These are phyloP conservation scores for Athalia circularis DNA, from an alignment of 2,888 invertebrate species.

Conservation along the genomic window DNA sequence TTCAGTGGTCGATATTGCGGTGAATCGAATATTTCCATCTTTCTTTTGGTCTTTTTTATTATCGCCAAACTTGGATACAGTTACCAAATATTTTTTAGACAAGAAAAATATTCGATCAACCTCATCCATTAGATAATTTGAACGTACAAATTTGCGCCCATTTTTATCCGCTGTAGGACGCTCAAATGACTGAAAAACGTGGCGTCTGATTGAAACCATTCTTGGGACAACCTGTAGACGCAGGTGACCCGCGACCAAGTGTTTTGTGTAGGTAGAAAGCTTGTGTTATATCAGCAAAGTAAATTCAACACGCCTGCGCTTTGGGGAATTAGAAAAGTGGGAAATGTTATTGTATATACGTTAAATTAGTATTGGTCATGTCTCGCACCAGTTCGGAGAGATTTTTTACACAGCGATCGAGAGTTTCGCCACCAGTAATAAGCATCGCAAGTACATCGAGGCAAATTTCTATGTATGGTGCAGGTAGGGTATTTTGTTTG, in stretches of 20 bases:
- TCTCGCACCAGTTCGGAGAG: conserved; percentile 34
- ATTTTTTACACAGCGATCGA: conserved; percentile 18
- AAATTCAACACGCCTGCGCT: conserved; percentile 36
- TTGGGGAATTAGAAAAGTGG: not conserved
- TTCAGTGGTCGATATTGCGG: too few relatives aligned
- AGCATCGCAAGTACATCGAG: conserved; percentile 24
- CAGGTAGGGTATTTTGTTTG: conserved; percentile 24
- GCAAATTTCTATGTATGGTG: conserved; percentile 35
- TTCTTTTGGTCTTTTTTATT: too few relatives aligned
- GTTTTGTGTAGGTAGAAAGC: too few relatives aligned
- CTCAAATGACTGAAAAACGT: too few relatives aligned
- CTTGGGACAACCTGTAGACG: not conserved
- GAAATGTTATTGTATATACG: not conserved
- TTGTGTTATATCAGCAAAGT: not conserved
- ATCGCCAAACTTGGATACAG: too few relatives aligned
- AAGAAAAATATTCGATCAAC: too few relatives aligned
- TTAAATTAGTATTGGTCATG: conserved; percentile 22
- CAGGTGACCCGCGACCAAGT: not conserved
- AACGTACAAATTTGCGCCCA: too few relatives aligned
- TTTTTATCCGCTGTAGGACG: too few relatives aligned
- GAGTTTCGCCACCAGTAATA: conserved; percentile 6
- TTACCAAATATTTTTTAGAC: too few relatives aligned
- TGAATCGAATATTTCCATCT: too few relatives aligned
- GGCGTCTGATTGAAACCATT: too few relatives aligned
- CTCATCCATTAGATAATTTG: too few relatives aligned